Evolutionary conservation across 2,797 vertebrate species (phyloP).

Genomic region (Anguilla marmorata): DNA sequence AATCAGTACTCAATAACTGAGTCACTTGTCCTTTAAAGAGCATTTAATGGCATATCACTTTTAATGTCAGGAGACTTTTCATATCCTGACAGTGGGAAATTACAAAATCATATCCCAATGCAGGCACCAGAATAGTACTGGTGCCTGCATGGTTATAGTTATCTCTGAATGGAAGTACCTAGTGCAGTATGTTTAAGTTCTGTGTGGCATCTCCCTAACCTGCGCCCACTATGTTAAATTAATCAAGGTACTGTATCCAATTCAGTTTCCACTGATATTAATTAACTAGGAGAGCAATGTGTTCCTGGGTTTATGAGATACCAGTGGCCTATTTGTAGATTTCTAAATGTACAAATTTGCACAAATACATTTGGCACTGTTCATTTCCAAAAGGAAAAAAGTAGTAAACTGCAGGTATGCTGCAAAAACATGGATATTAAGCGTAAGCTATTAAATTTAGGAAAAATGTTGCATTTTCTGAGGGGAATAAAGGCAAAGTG

Average conservation of each 20-base stretch:
- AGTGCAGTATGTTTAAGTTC: neutral
- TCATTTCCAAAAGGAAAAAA: neutral
- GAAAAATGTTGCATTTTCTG: neutral
- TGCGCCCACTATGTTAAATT: neutral
- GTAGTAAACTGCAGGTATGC: neutral
- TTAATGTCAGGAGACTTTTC: conserved; percentile 45
- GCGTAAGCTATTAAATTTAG: neutral
- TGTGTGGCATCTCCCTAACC: neutral
- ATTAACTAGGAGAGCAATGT: conserved; percentile 8
- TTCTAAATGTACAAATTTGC: neutral
- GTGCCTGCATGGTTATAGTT: neutral
- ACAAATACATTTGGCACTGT: neutral
- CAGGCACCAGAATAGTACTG: neutral
- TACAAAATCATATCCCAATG: conserved; percentile 2
- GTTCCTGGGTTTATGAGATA: neutral
- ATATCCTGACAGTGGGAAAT: conserved; percentile 44
- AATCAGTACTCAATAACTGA: neutral
- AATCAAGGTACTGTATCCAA: neutral
- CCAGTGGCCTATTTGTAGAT: neutral
- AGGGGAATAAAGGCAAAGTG: neutral
- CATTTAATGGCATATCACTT: conserved; percentile 24
- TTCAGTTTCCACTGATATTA: neutral
- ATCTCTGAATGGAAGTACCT: neutral
- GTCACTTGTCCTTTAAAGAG: conserved; percentile 45
- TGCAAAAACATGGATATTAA: neutral